Evolutionary conservation across 1,140 invertebrate genomes (phyloP), one percentile per base, ranked within the genome.

Genomic region (Drosophila hydei): DNA sequence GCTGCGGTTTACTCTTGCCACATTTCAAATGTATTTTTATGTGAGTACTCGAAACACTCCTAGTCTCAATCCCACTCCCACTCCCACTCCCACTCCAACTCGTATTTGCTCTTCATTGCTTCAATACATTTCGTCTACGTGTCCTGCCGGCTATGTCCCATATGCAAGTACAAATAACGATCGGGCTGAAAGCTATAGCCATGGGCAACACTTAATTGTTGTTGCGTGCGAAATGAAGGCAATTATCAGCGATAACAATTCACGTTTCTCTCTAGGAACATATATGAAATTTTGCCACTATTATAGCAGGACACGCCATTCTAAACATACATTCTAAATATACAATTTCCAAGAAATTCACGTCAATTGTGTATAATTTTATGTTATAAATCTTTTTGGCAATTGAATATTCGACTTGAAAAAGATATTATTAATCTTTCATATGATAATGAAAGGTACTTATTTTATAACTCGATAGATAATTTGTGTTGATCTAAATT

Each of bases 21-120:
- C 81, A 84, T 84, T 79, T 76, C 79, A 73, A 84, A 84, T 84
- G 79, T 83, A 70, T 79, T 83, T 75, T 75, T 78, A 83, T 80
- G 72, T 60, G 42, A 79, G 77, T 61, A 75, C 59, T 72, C 70
- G 61, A 48, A 69, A 73, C 47, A 62, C 27, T 23, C 27, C n/a
- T n/a, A n/a, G n/a, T n/a, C n/a, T n/a, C n/a, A n/a, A n/a, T n/a
- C n/a, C n/a, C 21, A 25, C 50, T 11, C 12, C 12, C 23, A 27
- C 3, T 4, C 47, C n/a, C 58, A 55, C 55, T 62, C 42, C 25
- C 33, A 63, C 54, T 78, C 25, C 19, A 14, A 64, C 50, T 55
- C 33, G 52, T 47, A 64, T 83, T 81, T 78, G 63, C 74, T 48
- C 81, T 74, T 71, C 74, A 77, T 81, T 83, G 75, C 79, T 83